Percentiles rank a stretch among this genome's conserved stretches.
These are phyloP conservation scores for Trinectes maculatus DNA, from an alignment of 2,113 vertebrate genomes.

Conservation along the genomic window DNA sequence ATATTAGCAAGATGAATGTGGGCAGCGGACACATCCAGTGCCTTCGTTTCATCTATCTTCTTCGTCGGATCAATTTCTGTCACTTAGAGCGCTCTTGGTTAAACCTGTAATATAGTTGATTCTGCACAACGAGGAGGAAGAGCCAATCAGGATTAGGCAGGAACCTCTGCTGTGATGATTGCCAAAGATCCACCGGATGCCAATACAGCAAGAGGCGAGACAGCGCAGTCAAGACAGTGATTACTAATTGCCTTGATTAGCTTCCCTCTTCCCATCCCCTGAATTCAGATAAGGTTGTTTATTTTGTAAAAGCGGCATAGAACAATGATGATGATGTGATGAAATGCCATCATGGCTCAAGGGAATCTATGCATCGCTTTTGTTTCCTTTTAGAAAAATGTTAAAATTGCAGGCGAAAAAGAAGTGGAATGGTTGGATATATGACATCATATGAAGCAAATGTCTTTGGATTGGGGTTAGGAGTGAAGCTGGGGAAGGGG, in stretches of 20 bases:
- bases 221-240: slow-evolving; percentile 55
- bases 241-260: slow-evolving; percentile 66
- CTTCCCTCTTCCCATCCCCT: slow-evolving; percentile 24
- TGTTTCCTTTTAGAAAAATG: background rate
- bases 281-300: slow-evolving; percentile 16
- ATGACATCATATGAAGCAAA: slow-evolving; percentile 26
- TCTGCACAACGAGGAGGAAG: slow-evolving; percentile 33
- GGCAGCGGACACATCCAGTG: background rate
- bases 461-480: slow-evolving; percentile 18
- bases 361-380: background rate
- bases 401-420: background rate
- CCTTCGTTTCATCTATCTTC: slow-evolving; percentile 36
- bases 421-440: background rate
- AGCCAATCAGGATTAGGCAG: slow-evolving; percentile 51
- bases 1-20: slow-evolving; percentile 41
- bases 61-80: slow-evolving; percentile 22
- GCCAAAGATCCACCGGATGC: slow-evolving; percentile 52
- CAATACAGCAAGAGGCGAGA: slow-evolving; percentile 35
- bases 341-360: background rate
- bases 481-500: background rate
- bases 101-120: slow-evolving; percentile 32
- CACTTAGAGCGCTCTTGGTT: slow-evolving; percentile 30
- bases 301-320: background rate
- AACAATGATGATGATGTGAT: slow-evolving; percentile 4
- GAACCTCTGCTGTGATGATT: slow-evolving; percentile 63